Evolutionary conservation across 2,113 vertebrate species (phyloP), one percentile per base, ranked within the genome.

Genomic region (Chaetura pelagica): DNA sequence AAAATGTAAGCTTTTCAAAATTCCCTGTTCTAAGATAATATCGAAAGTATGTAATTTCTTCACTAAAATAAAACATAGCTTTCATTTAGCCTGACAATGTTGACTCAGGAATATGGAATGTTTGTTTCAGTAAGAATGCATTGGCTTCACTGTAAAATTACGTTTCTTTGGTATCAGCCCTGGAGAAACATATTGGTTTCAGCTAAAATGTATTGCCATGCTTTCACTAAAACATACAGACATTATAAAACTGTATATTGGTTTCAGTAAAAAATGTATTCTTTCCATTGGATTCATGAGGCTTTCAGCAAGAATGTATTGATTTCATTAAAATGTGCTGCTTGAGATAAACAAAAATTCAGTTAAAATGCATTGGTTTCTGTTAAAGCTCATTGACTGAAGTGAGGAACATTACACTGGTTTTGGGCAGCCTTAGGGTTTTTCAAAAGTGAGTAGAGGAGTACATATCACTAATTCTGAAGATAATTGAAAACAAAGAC

Each of bases 251-350:
- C 92, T 92, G 62, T 91, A 95, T 97, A 97, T 97, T 98, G 96
- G 97, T 94, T 97, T 97, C 48, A 81, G 95, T 97, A 98, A 97
- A 96, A 98, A 98, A 98, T 96, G 93, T 96, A 94, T 97, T 97
- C 71, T 97, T 98, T 98, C 93, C 96, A 96, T 90, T 93, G 90
- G 93, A 98, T 98, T 97, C 97, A 97, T 97, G 95, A 97, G 95
- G 92, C 97, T 98, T 98, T 98, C 97, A 98, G 96, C 95, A 97
- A 98, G 94, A 97, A 98, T 96, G 87, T 98, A 98, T 98, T 98
- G 98, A 98, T 98, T 98, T 98, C 98, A 98, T 98, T 98, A 98
- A 98, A 98, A 98, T 97, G 92, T 98, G 96, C 94, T 97, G 84
- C 97, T 97, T 96, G 95, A 97, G 98, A 98, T 98, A 98, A 98